Percentiles rank a stretch among this genome's conserved stretches.
phyloP scores from a whole-genome alignment of 2,797 vertebrate species.

The Merluccius polli region DNA sequence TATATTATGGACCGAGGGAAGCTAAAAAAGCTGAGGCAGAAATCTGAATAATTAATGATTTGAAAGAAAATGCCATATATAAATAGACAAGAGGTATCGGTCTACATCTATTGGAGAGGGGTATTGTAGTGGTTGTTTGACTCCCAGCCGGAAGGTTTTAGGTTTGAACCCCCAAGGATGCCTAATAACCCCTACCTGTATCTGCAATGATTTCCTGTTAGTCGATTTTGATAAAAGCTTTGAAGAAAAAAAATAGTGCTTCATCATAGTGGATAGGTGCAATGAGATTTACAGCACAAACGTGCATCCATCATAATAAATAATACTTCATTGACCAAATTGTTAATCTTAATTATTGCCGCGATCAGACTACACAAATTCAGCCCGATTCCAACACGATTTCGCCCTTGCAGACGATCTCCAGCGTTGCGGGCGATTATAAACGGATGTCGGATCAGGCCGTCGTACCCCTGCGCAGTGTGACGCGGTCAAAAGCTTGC shows the following conservation, averaged over 20 bases:
- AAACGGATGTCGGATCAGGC: no score
- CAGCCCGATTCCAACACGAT: no score
- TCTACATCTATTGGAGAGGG: not conserved
- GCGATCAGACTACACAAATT: no score
- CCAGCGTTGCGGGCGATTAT: no score
- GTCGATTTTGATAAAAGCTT: not conserved
- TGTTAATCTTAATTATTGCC: no score
- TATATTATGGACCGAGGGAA: not conserved
- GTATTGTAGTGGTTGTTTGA: not conserved
- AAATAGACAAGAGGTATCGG: not conserved
- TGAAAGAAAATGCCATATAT: not conserved
- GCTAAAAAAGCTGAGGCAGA: not conserved
- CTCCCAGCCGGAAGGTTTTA: not conserved
- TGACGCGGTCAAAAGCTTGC: no score
- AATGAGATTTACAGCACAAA: no score
- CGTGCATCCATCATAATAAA: no score
- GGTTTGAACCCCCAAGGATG: not conserved
- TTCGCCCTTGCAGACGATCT: no score
- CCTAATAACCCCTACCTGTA: not conserved
- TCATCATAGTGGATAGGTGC: not conserved
- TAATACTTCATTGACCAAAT: not conserved
- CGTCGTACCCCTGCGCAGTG: no score
- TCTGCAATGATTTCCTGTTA: not conserved
- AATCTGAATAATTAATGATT: not conserved
- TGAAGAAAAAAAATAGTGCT: not conserved